Evolutionary conservation across 1,140 invertebrate genomes (phyloP).

Genomic region (Orius insidiosus): DNA sequence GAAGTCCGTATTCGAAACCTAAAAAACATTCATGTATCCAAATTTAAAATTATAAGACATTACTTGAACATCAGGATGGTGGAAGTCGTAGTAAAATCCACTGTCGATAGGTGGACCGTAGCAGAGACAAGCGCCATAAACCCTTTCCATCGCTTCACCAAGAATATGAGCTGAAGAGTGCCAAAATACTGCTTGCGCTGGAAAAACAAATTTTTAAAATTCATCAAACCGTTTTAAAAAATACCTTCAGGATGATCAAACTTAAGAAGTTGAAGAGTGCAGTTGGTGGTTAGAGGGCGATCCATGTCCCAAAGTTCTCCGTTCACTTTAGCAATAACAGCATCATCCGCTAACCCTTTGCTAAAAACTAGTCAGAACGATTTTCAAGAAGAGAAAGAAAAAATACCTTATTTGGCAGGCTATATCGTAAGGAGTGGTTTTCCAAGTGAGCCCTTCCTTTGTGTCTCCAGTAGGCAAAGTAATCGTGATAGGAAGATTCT

Average conservation of each 20-base stretch:
- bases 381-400: too few species aligned
- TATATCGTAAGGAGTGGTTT: conserved; percentile 82
- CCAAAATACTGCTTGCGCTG: conserved; percentile 95
- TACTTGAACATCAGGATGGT: conserved; percentile 51
- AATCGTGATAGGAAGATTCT: conserved; percentile 54
- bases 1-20: conserved; percentile 79
- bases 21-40: conserved; percentile 26
- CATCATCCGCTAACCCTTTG: conserved; percentile 54
- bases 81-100: conserved; percentile 99
- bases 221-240: not conserved
- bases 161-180: conserved; percentile 96
- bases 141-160: conserved; percentile 89
- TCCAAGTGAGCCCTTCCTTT: conserved; percentile 74
- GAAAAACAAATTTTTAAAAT: too few species aligned
- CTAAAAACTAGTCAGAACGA: conserved; percentile 9
- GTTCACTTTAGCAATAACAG: conserved; percentile 91
- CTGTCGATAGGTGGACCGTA: conserved; percentile 96
- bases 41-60: conserved; percentile 7
- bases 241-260: conserved; percentile 92
- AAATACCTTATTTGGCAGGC: conserved; percentile 77
- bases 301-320: conserved; percentile 92
- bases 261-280: conserved; percentile 72
- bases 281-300: conserved; percentile 74
- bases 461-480: conserved; percentile 75
- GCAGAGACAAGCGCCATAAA: conserved; percentile 92